Conservation (phyloP, 2,113 vertebrate genomes). For the Chloropsis hardwickii region DNA sequence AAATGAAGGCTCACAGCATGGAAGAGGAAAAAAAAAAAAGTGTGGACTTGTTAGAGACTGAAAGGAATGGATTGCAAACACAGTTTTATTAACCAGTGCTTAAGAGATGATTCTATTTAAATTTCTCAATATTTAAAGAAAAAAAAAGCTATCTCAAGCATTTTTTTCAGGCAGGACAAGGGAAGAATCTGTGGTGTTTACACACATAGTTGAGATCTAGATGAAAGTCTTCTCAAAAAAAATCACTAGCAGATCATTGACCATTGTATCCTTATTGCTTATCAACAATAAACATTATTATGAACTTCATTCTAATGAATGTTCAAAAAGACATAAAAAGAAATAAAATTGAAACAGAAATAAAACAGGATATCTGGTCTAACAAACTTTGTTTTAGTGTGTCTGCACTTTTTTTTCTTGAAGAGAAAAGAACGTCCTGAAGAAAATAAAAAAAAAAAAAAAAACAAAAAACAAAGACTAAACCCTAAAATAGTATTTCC, state of each 20-base stretch:
- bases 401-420: neutral
- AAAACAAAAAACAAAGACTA: neutral
- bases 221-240: neutral
- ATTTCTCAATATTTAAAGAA: neutral
- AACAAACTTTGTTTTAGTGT: neutral
- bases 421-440: neutral
- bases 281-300: neutral
- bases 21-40: neutral
- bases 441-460: no score
- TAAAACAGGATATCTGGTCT: neutral
- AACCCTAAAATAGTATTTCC: neutral
- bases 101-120: neutral
- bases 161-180: neutral
- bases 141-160: neutral
- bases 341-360: neutral
- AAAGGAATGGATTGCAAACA: neutral
- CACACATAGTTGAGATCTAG: neutral
- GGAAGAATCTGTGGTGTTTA: neutral
- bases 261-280: neutral
- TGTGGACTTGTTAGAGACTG: neutral
- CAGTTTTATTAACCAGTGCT: neutral
- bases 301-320: neutral
- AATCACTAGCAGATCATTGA: neutral
- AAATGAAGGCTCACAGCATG: neutral
- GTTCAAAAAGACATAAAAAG: neutral